phyloP scores from a whole-genome alignment of 2,888 invertebrate species.

The Microlaimidae sp. region DNA sequence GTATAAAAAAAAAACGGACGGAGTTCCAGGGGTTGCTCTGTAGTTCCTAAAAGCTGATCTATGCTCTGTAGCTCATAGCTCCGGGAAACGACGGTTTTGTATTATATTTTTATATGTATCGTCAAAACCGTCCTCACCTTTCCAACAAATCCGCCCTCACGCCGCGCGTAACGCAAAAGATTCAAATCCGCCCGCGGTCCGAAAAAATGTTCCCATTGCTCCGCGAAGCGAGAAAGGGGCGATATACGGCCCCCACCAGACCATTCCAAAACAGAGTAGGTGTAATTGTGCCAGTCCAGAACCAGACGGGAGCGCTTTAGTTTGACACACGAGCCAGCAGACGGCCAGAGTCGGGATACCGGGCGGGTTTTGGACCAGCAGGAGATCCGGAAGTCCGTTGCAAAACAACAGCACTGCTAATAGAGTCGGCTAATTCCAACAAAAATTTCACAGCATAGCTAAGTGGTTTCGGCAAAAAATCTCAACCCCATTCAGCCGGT shows the following conservation, averaged over 20 bases:
- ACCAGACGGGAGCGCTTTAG: conserved; percentile 46
- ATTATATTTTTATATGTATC: no score
- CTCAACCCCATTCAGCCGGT: no score
- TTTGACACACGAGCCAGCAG: conserved; percentile 59
- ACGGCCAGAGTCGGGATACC: conserved; percentile 69
- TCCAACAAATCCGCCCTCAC: conserved; percentile 48
- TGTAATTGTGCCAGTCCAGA: conserved; percentile 99
- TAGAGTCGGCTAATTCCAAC: conserved; percentile 61
- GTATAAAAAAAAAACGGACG: no score
- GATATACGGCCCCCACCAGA: background rate
- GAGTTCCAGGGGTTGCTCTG: no score
- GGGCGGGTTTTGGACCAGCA: conserved; percentile 49
- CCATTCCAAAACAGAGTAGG: conserved; percentile 57
- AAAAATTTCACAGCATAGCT: conserved; percentile 63
- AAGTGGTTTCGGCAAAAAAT: no score
- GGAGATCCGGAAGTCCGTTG: conserved; percentile 39
- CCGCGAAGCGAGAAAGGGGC: conserved; percentile 38
- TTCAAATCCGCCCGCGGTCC: conserved; percentile 48
- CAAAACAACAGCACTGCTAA: conserved; percentile 51
- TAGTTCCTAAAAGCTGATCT: no score
- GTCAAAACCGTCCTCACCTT: no score
- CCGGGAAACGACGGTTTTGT: no score
- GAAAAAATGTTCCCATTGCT: conserved; percentile 53
- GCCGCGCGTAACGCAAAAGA: conserved; percentile 68
- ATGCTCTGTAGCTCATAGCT: no score